Evolutionary conservation across 2,797 vertebrate genomes (phyloP).

Genomic region (Prionace glauca): DNA sequence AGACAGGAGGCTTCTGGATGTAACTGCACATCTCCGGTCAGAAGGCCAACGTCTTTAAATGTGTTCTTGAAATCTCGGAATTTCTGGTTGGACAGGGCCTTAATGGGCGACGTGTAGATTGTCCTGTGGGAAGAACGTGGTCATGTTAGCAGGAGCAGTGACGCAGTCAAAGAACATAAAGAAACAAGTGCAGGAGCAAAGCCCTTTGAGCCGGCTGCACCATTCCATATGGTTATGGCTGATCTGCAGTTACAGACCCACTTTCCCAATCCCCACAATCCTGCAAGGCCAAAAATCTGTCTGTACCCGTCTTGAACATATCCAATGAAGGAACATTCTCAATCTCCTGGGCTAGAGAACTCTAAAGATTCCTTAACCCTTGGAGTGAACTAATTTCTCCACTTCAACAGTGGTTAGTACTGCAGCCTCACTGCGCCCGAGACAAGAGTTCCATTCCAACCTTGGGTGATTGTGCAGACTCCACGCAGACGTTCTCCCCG

Average conservation of each 20-base stretch:
- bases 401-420: no score
- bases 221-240: background rate
- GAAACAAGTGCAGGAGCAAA: background rate
- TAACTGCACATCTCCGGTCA: conserved; percentile 83
- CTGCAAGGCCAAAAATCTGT: background rate
- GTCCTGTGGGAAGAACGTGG: conserved; percentile 55
- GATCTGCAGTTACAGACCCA: background rate
- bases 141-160: background rate
- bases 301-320: background rate
- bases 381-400: background rate
- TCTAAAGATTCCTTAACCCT: no score
- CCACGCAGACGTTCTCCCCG: no score
- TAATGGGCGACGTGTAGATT: conserved; percentile 87
- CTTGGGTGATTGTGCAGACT: no score
- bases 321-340: background rate
- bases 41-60: conserved; percentile 78
- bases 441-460: no score
- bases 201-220: background rate
- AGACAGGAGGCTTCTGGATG: conserved; percentile 82
- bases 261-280: background rate
- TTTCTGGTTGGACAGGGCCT: conserved; percentile 90
- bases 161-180: background rate
- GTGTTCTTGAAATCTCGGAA: conserved; percentile 85
- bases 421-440: no score
- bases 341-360: background rate